A percentile compares a stretch with the other conserved stretches of the same genome.
These are phyloP conservation scores for Platanista minor DNA, from an alignment of 2,113 vertebrate species.

Conservation along the genomic window DNA sequence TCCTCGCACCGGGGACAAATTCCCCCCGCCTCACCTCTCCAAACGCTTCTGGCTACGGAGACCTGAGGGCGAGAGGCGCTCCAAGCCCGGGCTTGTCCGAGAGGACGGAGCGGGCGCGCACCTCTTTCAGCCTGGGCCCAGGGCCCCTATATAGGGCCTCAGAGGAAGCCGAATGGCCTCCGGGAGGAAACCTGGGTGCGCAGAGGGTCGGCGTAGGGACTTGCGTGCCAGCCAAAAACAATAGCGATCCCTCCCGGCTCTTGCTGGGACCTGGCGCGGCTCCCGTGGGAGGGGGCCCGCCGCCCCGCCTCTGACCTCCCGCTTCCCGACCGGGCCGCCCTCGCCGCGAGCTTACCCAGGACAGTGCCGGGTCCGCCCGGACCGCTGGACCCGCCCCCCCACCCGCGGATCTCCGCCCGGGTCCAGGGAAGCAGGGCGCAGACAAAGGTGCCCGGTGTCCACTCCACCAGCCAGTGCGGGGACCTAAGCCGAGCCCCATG, in stretches of 20 bases:
- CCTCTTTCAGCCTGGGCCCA: neutral
- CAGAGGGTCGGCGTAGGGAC: conserved; percentile 46
- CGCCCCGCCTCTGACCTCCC: neutral
- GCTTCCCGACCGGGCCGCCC: conserved; percentile 13
- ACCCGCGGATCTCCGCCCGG: neutral
- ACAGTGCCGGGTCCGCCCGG: neutral
- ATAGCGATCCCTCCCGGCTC: conserved; percentile 52
- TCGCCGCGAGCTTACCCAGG: neutral
- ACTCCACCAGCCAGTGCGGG: neutral
- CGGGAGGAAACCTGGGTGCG: conserved; percentile 60
- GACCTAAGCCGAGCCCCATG: neutral
- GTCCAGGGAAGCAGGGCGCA: neutral
- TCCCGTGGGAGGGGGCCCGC: conserved; percentile 52
- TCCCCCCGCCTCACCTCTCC: neutral
- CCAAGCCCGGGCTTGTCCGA: neutral
- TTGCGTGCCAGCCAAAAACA: conserved; percentile 67
- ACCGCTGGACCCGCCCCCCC: neutral
- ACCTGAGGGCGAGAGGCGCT: neutral
- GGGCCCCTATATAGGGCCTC: conserved; percentile 60
- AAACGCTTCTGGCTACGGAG: neutral
- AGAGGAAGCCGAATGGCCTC: conserved; percentile 62
- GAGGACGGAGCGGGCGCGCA: neutral
- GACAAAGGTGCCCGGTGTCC: conserved; percentile 54
- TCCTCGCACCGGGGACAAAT: neutral
- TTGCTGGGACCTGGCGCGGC: conserved; percentile 45